phyloP scores from a whole-genome alignment of 2,113 vertebrate species.

The Regulus satrapa region DNA sequence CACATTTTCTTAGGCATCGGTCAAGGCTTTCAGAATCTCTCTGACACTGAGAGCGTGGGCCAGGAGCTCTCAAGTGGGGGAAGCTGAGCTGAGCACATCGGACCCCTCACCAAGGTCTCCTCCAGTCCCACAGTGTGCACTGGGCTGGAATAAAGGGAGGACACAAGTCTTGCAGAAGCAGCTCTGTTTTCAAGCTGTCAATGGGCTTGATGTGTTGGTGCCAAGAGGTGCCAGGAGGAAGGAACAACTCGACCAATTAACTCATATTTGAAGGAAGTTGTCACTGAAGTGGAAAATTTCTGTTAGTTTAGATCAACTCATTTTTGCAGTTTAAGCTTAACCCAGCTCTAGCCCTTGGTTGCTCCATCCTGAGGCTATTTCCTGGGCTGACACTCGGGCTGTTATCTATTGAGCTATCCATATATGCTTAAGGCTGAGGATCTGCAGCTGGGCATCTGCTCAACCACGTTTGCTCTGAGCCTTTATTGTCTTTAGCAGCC shows the following conservation, averaged over 20 bases:
- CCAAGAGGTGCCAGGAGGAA: neutral
- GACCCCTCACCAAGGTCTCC: neutral
- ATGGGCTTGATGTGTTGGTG: neutral
- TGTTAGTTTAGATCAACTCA: conserved; percentile 14
- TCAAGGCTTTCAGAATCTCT: neutral
- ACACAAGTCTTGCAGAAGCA: neutral
- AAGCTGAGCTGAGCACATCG: neutral
- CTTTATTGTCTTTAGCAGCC: neutral
- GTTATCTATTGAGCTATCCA: neutral
- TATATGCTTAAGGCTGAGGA: neutral
- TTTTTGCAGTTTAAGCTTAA: conserved; percentile 1
- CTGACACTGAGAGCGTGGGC: neutral
- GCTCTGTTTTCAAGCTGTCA: neutral
- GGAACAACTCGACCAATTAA: neutral
- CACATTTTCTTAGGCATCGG: neutral
- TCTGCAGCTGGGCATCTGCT: neutral
- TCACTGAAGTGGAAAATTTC: neutral
- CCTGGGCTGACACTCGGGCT: neutral
- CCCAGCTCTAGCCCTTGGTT: neutral
- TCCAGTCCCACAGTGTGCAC: neutral
- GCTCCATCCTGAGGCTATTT: neutral
- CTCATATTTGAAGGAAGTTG: neutral
- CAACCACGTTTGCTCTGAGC: neutral
- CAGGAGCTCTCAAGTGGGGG: neutral
- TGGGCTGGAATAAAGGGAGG: neutral